Percentiles rank a stretch among this genome's conserved stretches.
Conservation (phyloP, 2,797 vertebrate species). For the Peromyscus nudipes region DNA sequence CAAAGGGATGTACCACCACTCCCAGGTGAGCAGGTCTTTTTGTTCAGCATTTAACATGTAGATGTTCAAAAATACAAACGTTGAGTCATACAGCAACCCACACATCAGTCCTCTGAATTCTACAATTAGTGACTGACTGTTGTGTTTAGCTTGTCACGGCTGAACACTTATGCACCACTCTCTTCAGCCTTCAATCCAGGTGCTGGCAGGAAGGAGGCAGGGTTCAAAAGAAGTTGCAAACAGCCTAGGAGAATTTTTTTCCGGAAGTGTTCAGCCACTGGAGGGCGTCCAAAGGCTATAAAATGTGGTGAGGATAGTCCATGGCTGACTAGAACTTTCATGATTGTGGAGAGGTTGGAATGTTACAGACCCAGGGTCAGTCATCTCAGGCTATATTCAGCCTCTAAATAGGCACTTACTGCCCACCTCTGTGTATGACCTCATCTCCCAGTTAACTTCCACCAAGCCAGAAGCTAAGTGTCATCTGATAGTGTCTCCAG, state of each 20-base stretch:
- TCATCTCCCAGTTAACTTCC: background rate
- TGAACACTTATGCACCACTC: background rate
- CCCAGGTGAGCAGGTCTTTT: background rate
- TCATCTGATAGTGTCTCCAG: background rate
- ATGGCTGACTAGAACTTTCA: background rate
- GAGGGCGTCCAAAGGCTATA: slow-evolving; percentile 63
- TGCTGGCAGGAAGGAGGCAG: background rate
- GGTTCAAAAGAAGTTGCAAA: background rate
- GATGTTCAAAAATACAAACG: slow-evolving; percentile 12
- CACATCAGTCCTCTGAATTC: background rate
- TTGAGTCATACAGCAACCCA: background rate
- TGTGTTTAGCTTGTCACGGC: background rate
- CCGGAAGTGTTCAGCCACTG: slow-evolving; percentile 64
- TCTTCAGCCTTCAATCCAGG: background rate
- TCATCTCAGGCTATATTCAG: background rate
- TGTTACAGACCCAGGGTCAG: background rate
- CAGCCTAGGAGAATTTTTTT: background rate
- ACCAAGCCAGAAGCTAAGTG: background rate
- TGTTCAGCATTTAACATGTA: slow-evolving; percentile 26
- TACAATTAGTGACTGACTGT: background rate
- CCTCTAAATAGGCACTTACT: background rate
- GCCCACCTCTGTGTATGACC: background rate
- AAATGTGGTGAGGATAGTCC: background rate
- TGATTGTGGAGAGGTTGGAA: background rate
- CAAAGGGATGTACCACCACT: background rate